phyloP scores from a whole-genome alignment of 2,888 invertebrate genomes.

The Lasioglossum lativentre region DNA sequence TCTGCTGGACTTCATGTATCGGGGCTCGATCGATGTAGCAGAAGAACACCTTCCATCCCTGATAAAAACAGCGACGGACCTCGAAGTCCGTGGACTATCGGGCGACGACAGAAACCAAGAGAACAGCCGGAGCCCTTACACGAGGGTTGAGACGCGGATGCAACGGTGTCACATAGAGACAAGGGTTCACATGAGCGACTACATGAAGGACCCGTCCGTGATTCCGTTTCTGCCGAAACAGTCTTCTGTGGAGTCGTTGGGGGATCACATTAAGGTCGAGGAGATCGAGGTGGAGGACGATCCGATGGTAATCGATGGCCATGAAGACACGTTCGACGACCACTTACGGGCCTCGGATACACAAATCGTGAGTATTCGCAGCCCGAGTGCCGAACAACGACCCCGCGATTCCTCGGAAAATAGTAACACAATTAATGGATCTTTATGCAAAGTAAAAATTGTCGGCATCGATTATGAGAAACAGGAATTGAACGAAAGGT shows the following conservation, averaged over 20 bases:
- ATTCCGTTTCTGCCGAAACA: constrained; percentile 75
- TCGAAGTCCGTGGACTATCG: constrained; percentile 89
- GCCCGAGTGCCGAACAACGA: not conserved
- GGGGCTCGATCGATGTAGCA: constrained; percentile 89
- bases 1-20: constrained; percentile 90
- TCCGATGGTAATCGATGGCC: constrained; percentile 81
- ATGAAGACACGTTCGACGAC: constrained; percentile 78
- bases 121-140: constrained; percentile 86
- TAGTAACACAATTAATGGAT: not conserved
- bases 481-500: too few species aligned
- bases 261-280: constrained; percentile 78
- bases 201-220: constrained; percentile 69
- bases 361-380: constrained; percentile 62
- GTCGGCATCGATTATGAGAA: too few species aligned
- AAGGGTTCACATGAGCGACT: constrained; percentile 72
- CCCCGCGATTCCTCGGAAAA: not conserved
- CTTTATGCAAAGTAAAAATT: too few species aligned
- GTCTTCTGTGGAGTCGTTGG: constrained; percentile 70
- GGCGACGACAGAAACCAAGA: constrained; percentile 87
- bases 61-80: constrained; percentile 89
- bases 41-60: constrained; percentile 88
- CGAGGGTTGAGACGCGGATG: constrained; percentile 81
- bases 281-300: constrained; percentile 82
- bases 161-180: constrained; percentile 77
- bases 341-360: constrained; percentile 60